Conservation (phyloP, 2,888 invertebrate species). For the Parascotia fuliginaria region DNA sequence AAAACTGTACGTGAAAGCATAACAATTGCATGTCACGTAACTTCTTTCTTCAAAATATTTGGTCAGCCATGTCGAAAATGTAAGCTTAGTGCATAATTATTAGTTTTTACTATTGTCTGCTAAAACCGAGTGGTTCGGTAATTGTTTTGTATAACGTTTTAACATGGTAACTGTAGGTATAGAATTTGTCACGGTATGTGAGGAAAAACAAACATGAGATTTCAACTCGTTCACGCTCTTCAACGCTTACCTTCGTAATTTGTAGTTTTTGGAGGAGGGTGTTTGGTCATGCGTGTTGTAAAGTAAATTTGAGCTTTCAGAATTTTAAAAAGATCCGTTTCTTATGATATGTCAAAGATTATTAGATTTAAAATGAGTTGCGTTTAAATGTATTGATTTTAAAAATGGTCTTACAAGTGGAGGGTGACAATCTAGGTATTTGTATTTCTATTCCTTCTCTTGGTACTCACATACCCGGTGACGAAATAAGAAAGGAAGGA, state of each 20-base stretch:
- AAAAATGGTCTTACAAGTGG: too few species aligned
- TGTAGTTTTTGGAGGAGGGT: not conserved
- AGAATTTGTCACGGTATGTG: not conserved
- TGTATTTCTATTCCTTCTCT: too few species aligned
- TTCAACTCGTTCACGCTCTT: not conserved
- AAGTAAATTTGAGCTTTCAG: too few species aligned
- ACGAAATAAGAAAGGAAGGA: too few species aligned
- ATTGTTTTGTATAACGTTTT: not conserved
- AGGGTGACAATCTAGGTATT: too few species aligned
- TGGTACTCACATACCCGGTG: too few species aligned
- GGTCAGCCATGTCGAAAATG: constrained; percentile 13
- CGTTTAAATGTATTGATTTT: too few species aligned
- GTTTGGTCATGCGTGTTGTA: not conserved
- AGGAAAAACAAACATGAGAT: not conserved
- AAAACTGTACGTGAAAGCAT: constrained; percentile 41
- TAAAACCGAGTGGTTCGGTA: not conserved
- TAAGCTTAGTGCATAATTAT: constrained; percentile 8
- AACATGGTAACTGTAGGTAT: not conserved
- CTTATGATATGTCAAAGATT: too few species aligned
- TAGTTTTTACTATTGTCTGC: constrained; percentile 6
- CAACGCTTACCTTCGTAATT: not conserved
- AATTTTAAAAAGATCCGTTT: too few species aligned
- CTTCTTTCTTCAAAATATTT: constrained; percentile 23
- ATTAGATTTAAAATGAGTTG: too few species aligned
- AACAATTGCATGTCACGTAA: constrained; percentile 10